These are phyloP conservation scores for Spatulosminthurus flaviceps DNA, from an alignment of 2,888 invertebrate species.

Conservation along the genomic window DNA sequence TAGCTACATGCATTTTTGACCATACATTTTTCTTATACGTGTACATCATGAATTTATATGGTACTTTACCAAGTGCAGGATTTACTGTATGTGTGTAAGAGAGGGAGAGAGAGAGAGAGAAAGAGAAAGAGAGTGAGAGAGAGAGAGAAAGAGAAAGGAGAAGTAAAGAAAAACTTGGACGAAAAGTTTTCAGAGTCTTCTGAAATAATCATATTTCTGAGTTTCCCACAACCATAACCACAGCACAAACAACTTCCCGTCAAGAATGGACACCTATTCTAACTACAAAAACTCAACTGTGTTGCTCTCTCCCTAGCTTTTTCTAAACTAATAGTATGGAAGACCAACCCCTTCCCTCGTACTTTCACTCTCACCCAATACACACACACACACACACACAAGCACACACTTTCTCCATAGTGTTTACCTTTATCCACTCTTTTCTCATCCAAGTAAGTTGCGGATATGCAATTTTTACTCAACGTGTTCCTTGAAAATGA, in stretches of 20 bases:
- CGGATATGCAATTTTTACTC: not conserved
- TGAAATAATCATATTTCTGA: conserved; percentile 49
- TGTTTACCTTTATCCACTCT: not conserved
- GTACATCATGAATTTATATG: not conserved
- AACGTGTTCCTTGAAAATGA: no score
- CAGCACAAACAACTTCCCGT: conserved; percentile 45
- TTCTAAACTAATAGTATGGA: not conserved
- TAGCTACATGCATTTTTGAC: no score
- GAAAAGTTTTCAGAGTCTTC: conserved; percentile 37
- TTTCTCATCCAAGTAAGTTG: no score
- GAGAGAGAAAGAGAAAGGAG: no score
- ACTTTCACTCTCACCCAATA: not conserved
- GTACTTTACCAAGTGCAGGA: not conserved
- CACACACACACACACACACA: no score
- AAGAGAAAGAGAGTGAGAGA: no score
- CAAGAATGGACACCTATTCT: conserved; percentile 45
- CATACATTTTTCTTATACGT: not conserved
- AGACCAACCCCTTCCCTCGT: conserved; percentile 12
- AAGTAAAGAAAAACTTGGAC: conserved; percentile 7
- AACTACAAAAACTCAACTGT: not conserved
- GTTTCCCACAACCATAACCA: conserved; percentile 48
- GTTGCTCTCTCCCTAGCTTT: not conserved
- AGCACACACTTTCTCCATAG: not conserved
- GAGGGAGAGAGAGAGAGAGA: not conserved
- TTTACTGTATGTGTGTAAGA: not conserved